Evolutionary conservation across 2,888 invertebrate species (phyloP).

Genomic region (Eumerus sabulonum): DNA sequence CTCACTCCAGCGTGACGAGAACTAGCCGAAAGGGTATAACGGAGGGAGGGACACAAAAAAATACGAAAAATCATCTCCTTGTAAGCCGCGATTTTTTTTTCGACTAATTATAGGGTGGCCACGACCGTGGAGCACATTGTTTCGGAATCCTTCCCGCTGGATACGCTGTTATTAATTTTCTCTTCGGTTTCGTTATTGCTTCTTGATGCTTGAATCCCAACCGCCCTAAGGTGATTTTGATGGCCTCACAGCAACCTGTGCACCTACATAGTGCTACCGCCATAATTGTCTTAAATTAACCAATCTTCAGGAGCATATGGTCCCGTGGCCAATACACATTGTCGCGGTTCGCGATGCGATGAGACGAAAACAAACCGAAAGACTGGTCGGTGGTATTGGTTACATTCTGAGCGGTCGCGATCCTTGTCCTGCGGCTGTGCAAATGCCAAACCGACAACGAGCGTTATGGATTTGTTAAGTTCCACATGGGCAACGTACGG

Average conservation of each 20-base stretch:
- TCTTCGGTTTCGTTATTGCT: conserved; percentile 70
- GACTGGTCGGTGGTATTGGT: no score
- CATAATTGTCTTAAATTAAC: conserved; percentile 70
- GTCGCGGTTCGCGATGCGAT: no score
- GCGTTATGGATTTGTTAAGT: conserved; percentile 76
- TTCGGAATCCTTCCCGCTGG: conserved; percentile 34
- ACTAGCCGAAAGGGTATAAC: not conserved
- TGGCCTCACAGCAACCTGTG: conserved; percentile 63
- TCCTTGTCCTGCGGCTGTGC: conserved; percentile 77
- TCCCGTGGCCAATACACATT: conserved; percentile 10
- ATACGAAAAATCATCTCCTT: conserved; percentile 23
- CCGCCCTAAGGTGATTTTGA: conserved; percentile 65
- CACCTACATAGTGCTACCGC: conserved; percentile 65
- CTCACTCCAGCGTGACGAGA: conserved; percentile 6
- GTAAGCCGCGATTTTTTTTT: conserved; percentile 34
- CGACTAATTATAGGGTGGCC: conserved; percentile 64
- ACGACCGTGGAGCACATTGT: conserved; percentile 29
- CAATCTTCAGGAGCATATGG: conserved; percentile 67
- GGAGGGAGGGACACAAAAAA: conserved; percentile 14
- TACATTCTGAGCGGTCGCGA: conserved; percentile 78
- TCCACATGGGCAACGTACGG: conserved; percentile 11
- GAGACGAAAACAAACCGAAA: no score
- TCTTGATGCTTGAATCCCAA: conserved; percentile 27
- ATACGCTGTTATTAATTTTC: conserved; percentile 63
- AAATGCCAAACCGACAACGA: conserved; percentile 71